Evolutionary conservation across 2,888 invertebrate species (phyloP), one percentile per base, ranked within the genome.

Genomic region (Pyrocoelia pectoralis): DNA sequence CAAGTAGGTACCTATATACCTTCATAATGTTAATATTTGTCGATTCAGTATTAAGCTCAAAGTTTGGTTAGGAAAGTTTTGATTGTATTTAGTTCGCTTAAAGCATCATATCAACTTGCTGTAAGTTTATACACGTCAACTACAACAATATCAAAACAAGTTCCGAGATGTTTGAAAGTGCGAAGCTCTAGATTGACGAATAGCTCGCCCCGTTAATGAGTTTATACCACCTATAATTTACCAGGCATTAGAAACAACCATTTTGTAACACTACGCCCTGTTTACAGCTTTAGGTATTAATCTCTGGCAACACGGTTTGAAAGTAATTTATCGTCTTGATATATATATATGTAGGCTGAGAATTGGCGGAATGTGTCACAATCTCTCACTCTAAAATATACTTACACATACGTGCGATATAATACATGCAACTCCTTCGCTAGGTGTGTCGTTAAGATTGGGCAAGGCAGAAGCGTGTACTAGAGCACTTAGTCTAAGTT

Each of bases 191-290:
- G 64, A 56, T 64, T 67, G 68, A 68, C 65, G 68, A 67, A 68
- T 67, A 56, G 68, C 62, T 65, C 4, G 67, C 65, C 67, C 62
- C 54, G 58, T 62, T 68, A 68, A 68, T 68, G 66, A 65, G 67
- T 65, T 65, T 65, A 62, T 63, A 67, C 67, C 67, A 66, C 69
- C 64, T 66, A 69, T 67, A 69, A 69, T 67, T 67, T 67, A 66
- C 54, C 52, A 28, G 58, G 57, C 57, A 65, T 65, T 65, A 65
- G 61, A 38, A 54, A 55, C 54, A 65, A 56, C 65, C 58, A 65
- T 65, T 61, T 56, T 54, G 53, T 54, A 54, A 58, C 64, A 56
- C 64, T 64, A 48, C 51, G 60, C 64, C 54, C 56, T 64, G 64
- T 64, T 64, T 64, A 64, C 64, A 60, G 43, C 58, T 59, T 64